Conservation (phyloP, 2,113 vertebrate genomes). For the Engraulis encrasicolus region DNA sequence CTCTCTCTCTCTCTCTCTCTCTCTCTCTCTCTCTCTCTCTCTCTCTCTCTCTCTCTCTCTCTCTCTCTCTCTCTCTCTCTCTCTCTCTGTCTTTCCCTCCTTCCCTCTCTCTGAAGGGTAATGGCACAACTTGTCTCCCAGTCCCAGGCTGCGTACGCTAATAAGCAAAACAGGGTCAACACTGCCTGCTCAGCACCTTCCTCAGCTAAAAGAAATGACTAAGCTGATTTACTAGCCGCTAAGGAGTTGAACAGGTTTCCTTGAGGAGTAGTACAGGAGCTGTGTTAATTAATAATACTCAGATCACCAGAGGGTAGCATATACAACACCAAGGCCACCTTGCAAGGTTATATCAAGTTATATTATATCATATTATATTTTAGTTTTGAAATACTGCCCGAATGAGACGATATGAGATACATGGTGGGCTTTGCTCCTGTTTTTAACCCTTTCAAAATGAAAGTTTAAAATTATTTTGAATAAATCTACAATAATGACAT, state of each 20-base stretch:
- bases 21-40: not conserved
- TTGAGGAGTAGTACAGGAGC: not conserved
- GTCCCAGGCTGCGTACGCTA: slow-evolving; percentile 45
- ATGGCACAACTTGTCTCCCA: slow-evolving; percentile 19
- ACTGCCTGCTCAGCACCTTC: slow-evolving; percentile 21
- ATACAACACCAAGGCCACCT: not conserved
- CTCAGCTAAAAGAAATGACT: slow-evolving; percentile 8
- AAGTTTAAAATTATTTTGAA: not conserved
- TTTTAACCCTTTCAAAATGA: not conserved
- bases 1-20: slow-evolving; percentile 1
- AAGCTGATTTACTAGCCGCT: not conserved
- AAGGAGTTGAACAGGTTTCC: not conserved
- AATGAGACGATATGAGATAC: not conserved
- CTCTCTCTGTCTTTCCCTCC: not conserved
- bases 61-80: not conserved
- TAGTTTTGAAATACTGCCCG: not conserved
- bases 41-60: slow-evolving; percentile 1
- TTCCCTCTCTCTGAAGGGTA: slow-evolving; percentile 28
- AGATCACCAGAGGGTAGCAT: not conserved
- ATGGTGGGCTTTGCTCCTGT: too few species aligned
- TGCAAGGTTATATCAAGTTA: not conserved
- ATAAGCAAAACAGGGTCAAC: slow-evolving; percentile 50
- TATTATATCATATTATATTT: not conserved
- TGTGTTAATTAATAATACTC: slow-evolving; percentile 10
- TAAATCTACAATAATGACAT: not conserved